phyloP scores from a whole-genome alignment of 2,797 vertebrate genomes.

The Chiloscyllium punctatum region DNA sequence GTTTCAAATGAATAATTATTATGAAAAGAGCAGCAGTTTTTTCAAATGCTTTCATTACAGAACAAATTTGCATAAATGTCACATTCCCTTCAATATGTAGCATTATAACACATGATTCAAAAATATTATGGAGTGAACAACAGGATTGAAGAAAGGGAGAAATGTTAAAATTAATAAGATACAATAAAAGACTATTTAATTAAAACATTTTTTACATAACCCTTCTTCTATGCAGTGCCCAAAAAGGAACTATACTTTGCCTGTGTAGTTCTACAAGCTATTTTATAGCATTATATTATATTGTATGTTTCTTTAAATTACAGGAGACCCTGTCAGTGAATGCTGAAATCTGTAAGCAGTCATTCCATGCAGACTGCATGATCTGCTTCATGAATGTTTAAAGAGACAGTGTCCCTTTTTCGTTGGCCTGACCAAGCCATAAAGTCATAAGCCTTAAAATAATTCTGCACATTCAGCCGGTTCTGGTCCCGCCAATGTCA shows the following conservation, averaged over 20 bases:
- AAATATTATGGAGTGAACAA: neutral
- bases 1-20: constrained; percentile 38
- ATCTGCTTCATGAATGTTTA: constrained; percentile 30
- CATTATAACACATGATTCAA: neutral
- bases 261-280: neutral
- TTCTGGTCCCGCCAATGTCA: neutral
- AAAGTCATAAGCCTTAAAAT: neutral
- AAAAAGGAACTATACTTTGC: neutral
- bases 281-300: neutral
- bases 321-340: neutral
- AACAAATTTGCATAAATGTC: constrained; percentile 35
- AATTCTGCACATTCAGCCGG: neutral
- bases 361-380: neutral
- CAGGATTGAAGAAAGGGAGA: neutral
- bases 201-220: neutral
- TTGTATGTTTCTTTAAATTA: constrained; percentile 27
- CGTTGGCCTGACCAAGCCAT: neutral
- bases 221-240: neutral
- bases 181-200: constrained; percentile 2
- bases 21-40: constrained; percentile 33
- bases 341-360: neutral
- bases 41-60: constrained; percentile 37
- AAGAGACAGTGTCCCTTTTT: neutral
- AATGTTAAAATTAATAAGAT: constrained; percentile 4
- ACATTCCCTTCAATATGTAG: constrained; percentile 20